These are phyloP conservation scores for Amphilophus citrinellus DNA, from an alignment of 2,113 vertebrate species.

Conservation along the genomic window DNA sequence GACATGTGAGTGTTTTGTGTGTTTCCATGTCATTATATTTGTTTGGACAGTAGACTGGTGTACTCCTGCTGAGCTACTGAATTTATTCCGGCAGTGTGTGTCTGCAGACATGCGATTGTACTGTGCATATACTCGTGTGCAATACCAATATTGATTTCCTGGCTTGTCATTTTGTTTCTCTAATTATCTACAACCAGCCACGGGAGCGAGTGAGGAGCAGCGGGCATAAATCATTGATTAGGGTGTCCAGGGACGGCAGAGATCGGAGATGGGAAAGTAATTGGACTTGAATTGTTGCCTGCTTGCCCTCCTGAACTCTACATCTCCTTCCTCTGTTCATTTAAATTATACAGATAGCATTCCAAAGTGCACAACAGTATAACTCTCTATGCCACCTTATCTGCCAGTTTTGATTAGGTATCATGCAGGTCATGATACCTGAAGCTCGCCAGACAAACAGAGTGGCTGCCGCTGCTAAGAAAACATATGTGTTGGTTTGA, in stretches of 20 bases:
- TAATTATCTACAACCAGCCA: not conserved
- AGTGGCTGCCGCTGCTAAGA: not conserved
- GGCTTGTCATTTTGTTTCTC: not conserved
- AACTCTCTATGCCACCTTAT: not conserved
- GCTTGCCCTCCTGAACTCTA: not conserved
- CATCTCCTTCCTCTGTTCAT: not conserved
- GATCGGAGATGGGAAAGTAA: slow-evolving; percentile 30
- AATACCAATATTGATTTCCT: not conserved
- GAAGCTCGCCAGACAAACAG: not conserved
- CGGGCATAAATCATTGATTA: slow-evolving; percentile 39
- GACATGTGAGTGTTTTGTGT: not conserved
- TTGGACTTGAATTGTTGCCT: slow-evolving; percentile 6
- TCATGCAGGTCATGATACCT: not conserved
- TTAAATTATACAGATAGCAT: not conserved
- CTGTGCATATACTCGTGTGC: not conserved
- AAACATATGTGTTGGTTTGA: not conserved
- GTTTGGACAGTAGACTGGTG: not conserved
- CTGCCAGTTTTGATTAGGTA: not conserved
- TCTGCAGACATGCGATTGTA: not conserved
- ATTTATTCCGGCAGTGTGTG: not conserved
- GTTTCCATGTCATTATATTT: not conserved
- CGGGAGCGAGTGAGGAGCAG: not conserved
- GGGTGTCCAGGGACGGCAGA: not conserved
- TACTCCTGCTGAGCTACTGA: not conserved
- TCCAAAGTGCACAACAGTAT: not conserved